Evolutionary conservation across 2,888 invertebrate genomes (phyloP), one percentile per base, ranked within the genome.

Genomic region (Corbicula japonica): DNA sequence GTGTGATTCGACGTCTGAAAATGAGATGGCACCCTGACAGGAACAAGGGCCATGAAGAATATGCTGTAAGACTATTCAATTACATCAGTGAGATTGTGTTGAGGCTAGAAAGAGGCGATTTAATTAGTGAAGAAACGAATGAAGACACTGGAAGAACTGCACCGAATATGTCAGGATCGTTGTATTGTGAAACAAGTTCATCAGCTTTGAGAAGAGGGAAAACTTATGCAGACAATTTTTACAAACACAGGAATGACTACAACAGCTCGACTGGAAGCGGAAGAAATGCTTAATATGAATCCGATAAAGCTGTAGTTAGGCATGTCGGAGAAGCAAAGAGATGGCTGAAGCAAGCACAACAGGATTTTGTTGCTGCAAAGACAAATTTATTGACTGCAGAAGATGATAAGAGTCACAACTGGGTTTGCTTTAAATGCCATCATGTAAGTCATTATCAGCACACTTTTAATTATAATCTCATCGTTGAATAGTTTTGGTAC

Each of bases 1-100:
- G 58, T 26, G 44, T 86, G 6, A 79, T 84, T 4, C 69, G 68
- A 28, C 66, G 86, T 15, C 44, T 84, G 3, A 54, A 76, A 12
- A 44, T 76, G 18, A 60, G 66, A 35, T 86, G 86, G 86, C 84
- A 85, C 66, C 86, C 86, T 34, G 86, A 86, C 46, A 83, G 76
- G 71, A 85, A 85, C 26, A 34, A 28, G n/a, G 75, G 74, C 5
- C 70, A 81, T 38, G 72, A 76, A 56, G 66, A 77, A 21, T 76
- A 77, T 69, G 73, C 81, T n/a, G 56, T 41, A 12, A 50, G 75
- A 68, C 50, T 84, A 34, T 86, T 84, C 30, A 73, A 78, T 28
- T 86, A 73, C 60, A 81, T 86, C 8, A 68, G 76, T 23, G 38
- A 69, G 28, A 35, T 75, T 23, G 69, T 83, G 23, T 23, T 58